Percentiles rank a stretch among this genome's conserved stretches.
Conservation (phyloP, 1,140 invertebrate species). For the Homarus americanus region DNA sequence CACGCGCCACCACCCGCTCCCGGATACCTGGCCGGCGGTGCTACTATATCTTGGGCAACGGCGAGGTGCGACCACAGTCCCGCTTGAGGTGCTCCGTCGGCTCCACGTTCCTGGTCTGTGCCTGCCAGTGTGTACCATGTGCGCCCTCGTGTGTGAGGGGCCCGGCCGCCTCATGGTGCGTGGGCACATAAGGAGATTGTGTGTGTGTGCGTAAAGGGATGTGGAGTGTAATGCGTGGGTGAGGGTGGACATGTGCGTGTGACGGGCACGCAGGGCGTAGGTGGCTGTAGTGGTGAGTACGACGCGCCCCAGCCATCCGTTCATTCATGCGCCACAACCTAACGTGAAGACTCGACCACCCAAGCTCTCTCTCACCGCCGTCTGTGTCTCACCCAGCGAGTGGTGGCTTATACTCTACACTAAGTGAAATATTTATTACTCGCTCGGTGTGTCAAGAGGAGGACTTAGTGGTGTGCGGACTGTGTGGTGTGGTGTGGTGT, state of each 20-base stretch:
- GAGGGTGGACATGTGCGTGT: neutral
- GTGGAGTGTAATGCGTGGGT: neutral
- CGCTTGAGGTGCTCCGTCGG: slow-evolving; percentile 27
- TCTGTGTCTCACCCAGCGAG: neutral
- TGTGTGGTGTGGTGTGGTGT: neutral
- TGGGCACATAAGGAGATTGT: neutral
- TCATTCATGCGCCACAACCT: slow-evolving; percentile 59
- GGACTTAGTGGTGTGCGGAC: neutral
- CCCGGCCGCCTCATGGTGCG: neutral
- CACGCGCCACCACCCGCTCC: slow-evolving; percentile 9
- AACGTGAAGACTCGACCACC: slow-evolving; percentile 29
- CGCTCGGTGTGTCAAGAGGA: neutral
- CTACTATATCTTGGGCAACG: slow-evolving; percentile 39
- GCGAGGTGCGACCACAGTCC: slow-evolving; percentile 39
- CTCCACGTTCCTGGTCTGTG: neutral
- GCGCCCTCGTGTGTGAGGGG: neutral
- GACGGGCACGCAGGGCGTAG: slow-evolving; percentile 41
- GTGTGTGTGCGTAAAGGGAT: neutral
- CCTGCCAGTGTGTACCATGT: neutral
- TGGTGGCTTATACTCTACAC: no score
- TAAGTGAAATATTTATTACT: no score
- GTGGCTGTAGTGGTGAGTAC: slow-evolving; percentile 48
- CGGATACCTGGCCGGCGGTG: slow-evolving; percentile 47
- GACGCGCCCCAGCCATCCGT: slow-evolving; percentile 40
- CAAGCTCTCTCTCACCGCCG: slow-evolving; percentile 13